Percentiles rank a stretch among this genome's conserved stretches.
Evolutionary conservation across 2,888 invertebrate species (phyloP).

Genomic region (Terebella lapidaria): DNA sequence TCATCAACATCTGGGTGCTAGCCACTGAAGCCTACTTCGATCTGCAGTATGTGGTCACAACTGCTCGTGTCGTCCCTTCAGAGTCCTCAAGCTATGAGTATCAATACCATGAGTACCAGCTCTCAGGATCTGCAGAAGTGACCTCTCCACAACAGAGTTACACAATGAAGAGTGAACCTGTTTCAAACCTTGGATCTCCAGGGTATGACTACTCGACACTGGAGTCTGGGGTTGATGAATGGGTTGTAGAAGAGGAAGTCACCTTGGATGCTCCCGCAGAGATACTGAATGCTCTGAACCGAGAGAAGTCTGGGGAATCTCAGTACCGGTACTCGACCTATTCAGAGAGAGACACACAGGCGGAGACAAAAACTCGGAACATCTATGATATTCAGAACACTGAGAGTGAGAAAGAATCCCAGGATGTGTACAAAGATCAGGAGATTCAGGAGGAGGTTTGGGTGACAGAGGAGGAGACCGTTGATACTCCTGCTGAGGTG

Average conservation of each 20-base stretch:
- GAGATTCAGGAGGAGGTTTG: constrained; percentile 5
- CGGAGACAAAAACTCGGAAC: background rate
- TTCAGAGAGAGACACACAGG: no score
- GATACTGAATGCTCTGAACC: no score
- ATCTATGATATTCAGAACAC: no score
- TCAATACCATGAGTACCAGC: background rate
- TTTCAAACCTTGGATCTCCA: background rate
- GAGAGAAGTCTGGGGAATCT: no score
- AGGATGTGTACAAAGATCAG: background rate
- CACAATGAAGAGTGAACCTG: background rate
- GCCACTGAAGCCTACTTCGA: background rate
- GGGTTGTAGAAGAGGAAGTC: background rate
- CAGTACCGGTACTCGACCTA: no score
- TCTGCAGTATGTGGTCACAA: background rate
- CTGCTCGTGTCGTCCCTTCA: background rate
- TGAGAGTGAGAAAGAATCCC: no score
- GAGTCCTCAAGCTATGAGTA: background rate
- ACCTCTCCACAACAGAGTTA: background rate
- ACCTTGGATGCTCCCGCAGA: constrained; percentile 1
- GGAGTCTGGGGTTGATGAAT: background rate
- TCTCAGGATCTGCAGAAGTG: background rate
- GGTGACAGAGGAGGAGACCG: constrained; percentile 13
- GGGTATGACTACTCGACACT: background rate
- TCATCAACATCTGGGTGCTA: background rate
- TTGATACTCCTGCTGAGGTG: constrained; percentile 13